Base-by-base conservation (phyloP, 2,797 vertebrate genomes). In the Bradypodion pumilum region DNA sequence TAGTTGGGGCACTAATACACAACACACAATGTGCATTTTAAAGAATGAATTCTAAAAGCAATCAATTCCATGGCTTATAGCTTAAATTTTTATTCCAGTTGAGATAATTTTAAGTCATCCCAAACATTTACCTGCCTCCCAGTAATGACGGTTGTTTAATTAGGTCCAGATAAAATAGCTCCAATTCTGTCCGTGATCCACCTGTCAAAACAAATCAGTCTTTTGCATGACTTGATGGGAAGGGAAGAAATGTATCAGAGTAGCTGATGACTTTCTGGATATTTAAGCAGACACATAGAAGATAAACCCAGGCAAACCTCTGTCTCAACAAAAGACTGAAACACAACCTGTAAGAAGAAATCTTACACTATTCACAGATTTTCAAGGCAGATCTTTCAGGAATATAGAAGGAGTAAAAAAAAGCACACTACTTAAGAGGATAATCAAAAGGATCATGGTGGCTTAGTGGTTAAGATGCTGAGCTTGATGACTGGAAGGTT, bases 141-240 rank as follows among this genome's bases (percentile, higher is more conserved):
- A 95, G 95, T 96, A 95, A 96, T 95, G 95, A 96, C 94, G 91
- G 93, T 86, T 95, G 94, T 94, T 96, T 96, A 96, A 96, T 96
- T 96, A 96, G 95, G 96, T 96, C 96, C 96, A 96, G 96, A 96
- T 94, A 96, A 96, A 96, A 96, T 93, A 95, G 95, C 96, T 96
- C 92, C 94, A 96, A 96, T 95, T 96, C 96, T 95, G 94, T 94
- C 95, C 95, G 95, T 96, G 95, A 96, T 95, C 96, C 93, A 96
- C 96, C 95, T 96, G 96, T 96, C 96, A 96, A 96, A 96, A 94
- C 96, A 96, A 96, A 96, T 96, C 95, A 96, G 95, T 95, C 95
- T 96, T 96, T 94, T 94, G 93, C 94, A 93, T 92, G 94, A 94
- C 95, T 96, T 95, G 62, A 44, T 89, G 44, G 27, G 70, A 62